Evolutionary conservation across 37 sponge, comb jelly and placozoan species (phyloP).

Genomic region (Theonella swinhoei): DNA sequence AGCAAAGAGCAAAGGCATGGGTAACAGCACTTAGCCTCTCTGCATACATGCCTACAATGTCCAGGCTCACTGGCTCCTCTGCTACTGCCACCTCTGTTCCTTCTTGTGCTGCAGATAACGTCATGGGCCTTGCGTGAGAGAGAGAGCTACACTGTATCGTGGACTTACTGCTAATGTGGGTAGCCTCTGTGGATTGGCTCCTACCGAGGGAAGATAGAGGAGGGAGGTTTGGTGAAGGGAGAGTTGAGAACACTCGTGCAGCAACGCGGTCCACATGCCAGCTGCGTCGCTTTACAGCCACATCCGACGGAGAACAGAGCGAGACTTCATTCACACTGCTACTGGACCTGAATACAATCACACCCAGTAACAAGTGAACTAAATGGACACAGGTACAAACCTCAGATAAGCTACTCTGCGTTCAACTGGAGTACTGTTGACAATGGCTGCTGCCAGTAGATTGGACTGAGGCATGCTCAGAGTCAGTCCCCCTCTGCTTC

Average conservation of each 20-base stretch:
- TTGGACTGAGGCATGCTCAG: constrained; percentile 14
- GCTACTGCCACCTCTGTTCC: neutral
- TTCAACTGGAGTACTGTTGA: constrained; percentile 59
- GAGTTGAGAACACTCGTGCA: constrained; percentile 13
- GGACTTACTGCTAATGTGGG: neutral
- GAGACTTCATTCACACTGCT: neutral
- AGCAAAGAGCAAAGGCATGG: constrained; percentile 83
- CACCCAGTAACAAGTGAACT: too few relatives aligned
- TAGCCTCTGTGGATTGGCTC: constrained; percentile 17
- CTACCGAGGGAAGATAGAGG: constrained; percentile 6
- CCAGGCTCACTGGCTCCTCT: constrained; percentile 1
- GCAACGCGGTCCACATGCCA: constrained; percentile 61
- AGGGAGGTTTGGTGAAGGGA: neutral
- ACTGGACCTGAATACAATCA: constrained; percentile 23
- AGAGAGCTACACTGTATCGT: neutral
- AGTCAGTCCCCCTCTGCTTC: neutral
- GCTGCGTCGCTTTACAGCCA: constrained; percentile 32
- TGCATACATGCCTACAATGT: constrained; percentile 76
- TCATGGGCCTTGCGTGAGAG: too few relatives aligned
- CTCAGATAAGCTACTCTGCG: constrained; percentile 55
- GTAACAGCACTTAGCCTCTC: constrained; percentile 83
- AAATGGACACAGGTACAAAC: too few relatives aligned
- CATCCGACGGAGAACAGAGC: neutral
- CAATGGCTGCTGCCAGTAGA: constrained; percentile 72
- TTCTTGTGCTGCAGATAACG: neutral